Conservation (phyloP, 2,113 vertebrate species). For the Eretmodus cyanostictus region DNA sequence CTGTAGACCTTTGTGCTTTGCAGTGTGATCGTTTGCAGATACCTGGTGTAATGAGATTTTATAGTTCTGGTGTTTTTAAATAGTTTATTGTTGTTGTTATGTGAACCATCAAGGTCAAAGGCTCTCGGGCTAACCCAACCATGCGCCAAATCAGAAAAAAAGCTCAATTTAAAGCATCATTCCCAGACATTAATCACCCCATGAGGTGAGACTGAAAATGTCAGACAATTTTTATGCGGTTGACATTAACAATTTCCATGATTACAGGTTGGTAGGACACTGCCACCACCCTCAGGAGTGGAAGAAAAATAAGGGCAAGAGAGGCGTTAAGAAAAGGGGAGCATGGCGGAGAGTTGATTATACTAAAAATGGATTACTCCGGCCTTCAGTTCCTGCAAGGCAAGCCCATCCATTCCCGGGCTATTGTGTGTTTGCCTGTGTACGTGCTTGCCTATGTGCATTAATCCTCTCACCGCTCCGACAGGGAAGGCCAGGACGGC, state of each 20-base stretch:
- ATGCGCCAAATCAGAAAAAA: not conserved
- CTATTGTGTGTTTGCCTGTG: not conserved
- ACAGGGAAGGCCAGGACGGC: conserved; percentile 93
- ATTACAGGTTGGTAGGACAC: not conserved
- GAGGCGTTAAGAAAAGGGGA: not conserved
- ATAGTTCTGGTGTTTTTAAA: not conserved
- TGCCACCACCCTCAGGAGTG: not conserved
- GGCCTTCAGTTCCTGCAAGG: not conserved
- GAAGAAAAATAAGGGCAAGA: not conserved
- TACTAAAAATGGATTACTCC: not conserved
- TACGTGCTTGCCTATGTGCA: not conserved
- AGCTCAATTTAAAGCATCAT: not conserved
- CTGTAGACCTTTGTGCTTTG: not conserved
- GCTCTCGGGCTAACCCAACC: not conserved
- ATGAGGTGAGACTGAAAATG: not conserved
- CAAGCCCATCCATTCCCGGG: not conserved
- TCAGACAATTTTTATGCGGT: not conserved
- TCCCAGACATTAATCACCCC: not conserved
- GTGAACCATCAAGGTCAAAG: not conserved
- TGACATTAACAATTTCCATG: not conserved
- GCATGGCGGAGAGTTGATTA: not conserved
- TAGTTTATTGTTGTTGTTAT: not conserved
- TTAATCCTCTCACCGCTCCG: conserved; percentile 79
- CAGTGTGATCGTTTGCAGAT: not conserved
- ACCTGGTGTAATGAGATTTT: not conserved